A percentile compares a stretch with the other conserved stretches of the same genome.
phyloP scores from a whole-genome alignment of 1,140 invertebrate species.

The Druon quercuslanigerum region DNA sequence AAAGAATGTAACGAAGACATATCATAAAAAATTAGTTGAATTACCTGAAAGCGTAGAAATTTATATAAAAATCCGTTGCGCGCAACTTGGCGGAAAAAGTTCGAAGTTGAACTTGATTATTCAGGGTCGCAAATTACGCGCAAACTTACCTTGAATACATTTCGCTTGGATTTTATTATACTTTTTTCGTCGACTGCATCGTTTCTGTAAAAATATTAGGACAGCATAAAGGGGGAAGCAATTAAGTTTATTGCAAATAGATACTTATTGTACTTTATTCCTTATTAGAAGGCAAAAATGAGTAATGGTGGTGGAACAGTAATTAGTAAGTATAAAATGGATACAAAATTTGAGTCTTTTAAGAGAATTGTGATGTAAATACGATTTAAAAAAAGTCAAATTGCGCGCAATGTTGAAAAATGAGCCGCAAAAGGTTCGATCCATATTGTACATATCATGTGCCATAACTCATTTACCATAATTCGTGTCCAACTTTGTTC shows the following conservation, averaged over 20 bases:
- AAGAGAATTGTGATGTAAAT: constrained; percentile 61
- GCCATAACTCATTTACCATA: constrained; percentile 75
- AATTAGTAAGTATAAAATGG: background rate
- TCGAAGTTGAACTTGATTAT: background rate
- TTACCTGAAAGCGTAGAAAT: constrained; percentile 73
- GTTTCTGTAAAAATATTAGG: constrained; percentile 1
- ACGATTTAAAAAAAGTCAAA: constrained; percentile 51
- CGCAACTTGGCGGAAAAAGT: constrained; percentile 62
- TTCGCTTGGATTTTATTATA: background rate
- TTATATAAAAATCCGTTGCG: constrained; percentile 64
- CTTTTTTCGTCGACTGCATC: background rate
- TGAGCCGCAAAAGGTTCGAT: constrained; percentile 57
- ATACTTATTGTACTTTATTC: background rate
- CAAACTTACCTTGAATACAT: background rate
- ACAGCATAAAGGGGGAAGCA: background rate
- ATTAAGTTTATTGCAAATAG: constrained; percentile 4
- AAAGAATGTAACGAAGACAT: constrained; percentile 73
- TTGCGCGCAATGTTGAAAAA: constrained; percentile 67
- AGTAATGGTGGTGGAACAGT: background rate
- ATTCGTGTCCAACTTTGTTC: constrained; percentile 76
- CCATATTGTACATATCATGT: constrained; percentile 75
- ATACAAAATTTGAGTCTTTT: constrained; percentile 33
- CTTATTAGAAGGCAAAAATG: background rate
- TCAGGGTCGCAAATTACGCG: constrained; percentile 4
- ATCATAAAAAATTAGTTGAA: constrained; percentile 74